Evolutionary conservation across 2,797 vertebrate genomes (phyloP), one percentile per base, ranked within the genome.

Genomic region (Psittacula derbiana): DNA sequence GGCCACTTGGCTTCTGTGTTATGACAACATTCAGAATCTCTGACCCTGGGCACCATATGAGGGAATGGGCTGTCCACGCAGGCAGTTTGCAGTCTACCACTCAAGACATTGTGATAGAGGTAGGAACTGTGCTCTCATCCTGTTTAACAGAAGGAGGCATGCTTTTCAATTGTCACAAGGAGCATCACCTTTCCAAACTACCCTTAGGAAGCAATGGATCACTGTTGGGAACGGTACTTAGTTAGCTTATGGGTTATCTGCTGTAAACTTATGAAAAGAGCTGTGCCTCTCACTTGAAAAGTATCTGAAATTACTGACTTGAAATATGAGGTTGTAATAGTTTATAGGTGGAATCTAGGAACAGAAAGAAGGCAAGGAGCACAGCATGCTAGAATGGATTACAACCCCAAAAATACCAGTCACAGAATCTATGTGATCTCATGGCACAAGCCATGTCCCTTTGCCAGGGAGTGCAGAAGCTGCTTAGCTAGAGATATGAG

Each of bases 21-120:
- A 38, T 0, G 1, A 30, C 43, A 61, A 1, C 8, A 14, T 58
- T 80, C 1, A 4, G 46, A 73, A 38, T 75, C 47, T 76, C 31
- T 83, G 31, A 21, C 36, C 30, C 46, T 76, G 6, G 2, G 20
- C 27, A 43, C 19, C 0, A 0, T 24, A 16, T 27, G 14, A 12
- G 31, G 16, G 6, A 83, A 31, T 10, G n/a, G 65, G 40, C n/a
- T 70, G 8, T 23, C 23, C 43, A 50, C 2, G 1, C 16, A 52
- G 69, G 47, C 52, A 71, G 27, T 50, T 79, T 61, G 41, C 33
- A n/a, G 62, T 6, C 3, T 1, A 12, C n/a, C 41, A 44, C 66
- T 80, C 33, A 65, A 64, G 38, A 8, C 19, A 85, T 17, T 31
- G 58, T 46, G 41, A 88, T 28, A 61, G 43, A 74, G 19, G 24